These are phyloP conservation scores for Pseudococcus jackbeardsleyi DNA, from an alignment of 2,888 invertebrate genomes.

Conservation along the genomic window DNA sequence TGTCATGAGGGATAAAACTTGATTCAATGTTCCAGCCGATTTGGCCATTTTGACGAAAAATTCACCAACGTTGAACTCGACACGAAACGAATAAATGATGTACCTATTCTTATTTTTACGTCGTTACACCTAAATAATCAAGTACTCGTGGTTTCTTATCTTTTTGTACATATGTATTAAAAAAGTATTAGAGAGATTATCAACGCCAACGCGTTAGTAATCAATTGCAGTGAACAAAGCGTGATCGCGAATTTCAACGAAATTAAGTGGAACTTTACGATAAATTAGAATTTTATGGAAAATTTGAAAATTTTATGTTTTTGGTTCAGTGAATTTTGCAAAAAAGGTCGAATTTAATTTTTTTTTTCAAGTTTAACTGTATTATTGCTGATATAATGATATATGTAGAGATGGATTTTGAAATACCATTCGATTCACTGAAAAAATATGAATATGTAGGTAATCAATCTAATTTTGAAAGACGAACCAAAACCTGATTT, in stretches of 20 bases:
- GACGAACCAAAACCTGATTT: too few relatives aligned
- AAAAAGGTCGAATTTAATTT: too few relatives aligned
- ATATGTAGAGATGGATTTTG: too few relatives aligned
- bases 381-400: too few relatives aligned
- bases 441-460: too few relatives aligned
- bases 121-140: not conserved
- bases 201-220: not conserved
- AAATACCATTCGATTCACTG: too few relatives aligned
- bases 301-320: too few relatives aligned
- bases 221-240: not conserved
- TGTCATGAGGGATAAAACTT: slow-evolving; percentile 1
- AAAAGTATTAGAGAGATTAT: not conserved
- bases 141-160: not conserved
- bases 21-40: not conserved
- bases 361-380: too few relatives aligned
- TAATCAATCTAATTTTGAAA: too few relatives aligned
- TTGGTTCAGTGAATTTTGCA: too few relatives aligned
- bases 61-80: not conserved
- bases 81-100: not conserved
- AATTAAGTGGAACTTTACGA: not conserved
- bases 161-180: not conserved
- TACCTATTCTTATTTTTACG: not conserved
- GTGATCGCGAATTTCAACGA: not conserved
- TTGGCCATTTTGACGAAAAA: not conserved
- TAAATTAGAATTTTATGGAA: not conserved